Evolutionary conservation across 1,140 invertebrate genomes (phyloP).

Genomic region (Capitella teleta): DNA sequence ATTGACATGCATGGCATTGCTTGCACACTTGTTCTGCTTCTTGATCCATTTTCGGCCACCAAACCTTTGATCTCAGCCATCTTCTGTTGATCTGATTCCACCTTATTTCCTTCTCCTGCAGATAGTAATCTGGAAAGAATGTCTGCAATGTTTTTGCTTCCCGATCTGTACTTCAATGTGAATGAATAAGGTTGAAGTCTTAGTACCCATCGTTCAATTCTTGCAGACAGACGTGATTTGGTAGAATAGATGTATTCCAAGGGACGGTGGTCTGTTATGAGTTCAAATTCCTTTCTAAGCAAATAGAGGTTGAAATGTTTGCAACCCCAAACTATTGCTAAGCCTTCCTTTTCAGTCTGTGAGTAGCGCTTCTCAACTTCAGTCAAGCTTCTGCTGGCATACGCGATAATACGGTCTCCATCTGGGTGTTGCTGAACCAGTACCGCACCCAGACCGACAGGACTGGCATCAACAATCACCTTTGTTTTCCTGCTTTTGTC

Average conservation of each 20-base stretch:
- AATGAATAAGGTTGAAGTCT: background rate
- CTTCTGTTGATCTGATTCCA: too few species aligned
- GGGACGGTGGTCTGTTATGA: too few species aligned
- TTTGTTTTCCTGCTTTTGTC: background rate
- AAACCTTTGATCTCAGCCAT: too few species aligned
- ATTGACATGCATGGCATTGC: too few species aligned
- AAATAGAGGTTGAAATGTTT: slow-evolving; percentile 29
- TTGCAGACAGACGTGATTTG: background rate
- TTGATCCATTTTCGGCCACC: too few species aligned
- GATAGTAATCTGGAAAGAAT: too few species aligned
- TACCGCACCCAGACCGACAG: background rate
- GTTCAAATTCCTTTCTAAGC: too few species aligned
- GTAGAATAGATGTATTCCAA: slow-evolving; percentile 19
- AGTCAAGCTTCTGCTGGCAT: slow-evolving; percentile 14
- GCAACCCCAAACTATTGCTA: slow-evolving; percentile 37
- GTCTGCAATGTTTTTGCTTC: too few species aligned
- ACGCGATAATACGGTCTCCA: slow-evolving; percentile 7
- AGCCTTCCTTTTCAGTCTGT: slow-evolving; percentile 39
- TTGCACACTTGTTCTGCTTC: too few species aligned
- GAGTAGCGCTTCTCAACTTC: slow-evolving; percentile 25
- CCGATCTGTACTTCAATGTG: background rate
- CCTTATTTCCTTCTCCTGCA: too few species aligned
- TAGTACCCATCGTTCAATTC: background rate
- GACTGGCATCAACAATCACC: background rate
- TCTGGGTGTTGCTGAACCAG: background rate